phyloP scores from a whole-genome alignment of 2,113 vertebrate species.

The Oceanodroma tethys region DNA sequence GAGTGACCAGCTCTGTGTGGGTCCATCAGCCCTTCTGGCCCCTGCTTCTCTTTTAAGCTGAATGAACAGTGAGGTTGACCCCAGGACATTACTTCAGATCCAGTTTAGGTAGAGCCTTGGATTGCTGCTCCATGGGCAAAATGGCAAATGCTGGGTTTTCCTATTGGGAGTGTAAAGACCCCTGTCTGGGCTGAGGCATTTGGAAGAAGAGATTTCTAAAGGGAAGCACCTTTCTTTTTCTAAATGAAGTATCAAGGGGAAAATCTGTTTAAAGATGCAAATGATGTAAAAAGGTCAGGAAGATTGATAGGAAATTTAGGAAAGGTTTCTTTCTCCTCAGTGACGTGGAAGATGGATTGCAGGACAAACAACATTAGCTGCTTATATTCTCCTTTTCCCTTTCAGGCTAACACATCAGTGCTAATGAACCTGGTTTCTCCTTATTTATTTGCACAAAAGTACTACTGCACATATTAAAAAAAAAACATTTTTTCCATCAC shows the following conservation, averaged over 20 bases:
- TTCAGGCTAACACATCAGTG: slow-evolving; percentile 19
- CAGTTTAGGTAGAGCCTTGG: neutral
- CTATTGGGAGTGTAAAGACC: rapidly evolving
- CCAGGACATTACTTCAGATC: neutral
- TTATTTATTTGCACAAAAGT: neutral
- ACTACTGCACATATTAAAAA: neutral
- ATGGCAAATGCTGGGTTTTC: neutral
- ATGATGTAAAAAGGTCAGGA: slow-evolving; percentile 25
- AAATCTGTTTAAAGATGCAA: slow-evolving; percentile 27
- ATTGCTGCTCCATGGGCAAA: neutral
- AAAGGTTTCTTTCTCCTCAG: slow-evolving; percentile 12
- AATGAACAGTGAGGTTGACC: neutral
- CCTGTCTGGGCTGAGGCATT: neutral
- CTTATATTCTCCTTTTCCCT: slow-evolving; percentile 13
- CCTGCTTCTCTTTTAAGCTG: neutral
- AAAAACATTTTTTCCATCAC: neutral
- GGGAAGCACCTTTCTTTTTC: neutral
- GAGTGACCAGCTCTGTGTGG: neutral
- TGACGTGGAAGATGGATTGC: slow-evolving; percentile 51
- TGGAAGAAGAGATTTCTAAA: neutral
- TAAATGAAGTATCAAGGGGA: neutral
- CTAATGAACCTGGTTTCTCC: slow-evolving; percentile 25
- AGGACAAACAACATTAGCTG: slow-evolving; percentile 43
- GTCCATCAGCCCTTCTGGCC: neutral
- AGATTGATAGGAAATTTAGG: slow-evolving; percentile 42